Conservation (phyloP, 2,113 vertebrate species). For the Chrysemys picta region DNA sequence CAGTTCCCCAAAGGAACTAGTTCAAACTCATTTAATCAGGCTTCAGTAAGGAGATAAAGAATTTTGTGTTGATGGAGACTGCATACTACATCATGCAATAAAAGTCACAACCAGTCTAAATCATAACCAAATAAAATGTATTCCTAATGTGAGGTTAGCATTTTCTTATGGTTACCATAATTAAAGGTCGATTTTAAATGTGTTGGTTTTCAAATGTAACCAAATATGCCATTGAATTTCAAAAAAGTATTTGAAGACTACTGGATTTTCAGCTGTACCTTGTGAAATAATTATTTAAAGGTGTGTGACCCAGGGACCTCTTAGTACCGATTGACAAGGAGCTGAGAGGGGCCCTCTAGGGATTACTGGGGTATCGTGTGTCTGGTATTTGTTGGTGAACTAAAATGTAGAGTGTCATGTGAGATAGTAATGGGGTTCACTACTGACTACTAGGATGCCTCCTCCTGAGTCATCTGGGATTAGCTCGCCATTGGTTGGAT, state of each 20-base stretch:
- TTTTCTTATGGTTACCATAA: neutral
- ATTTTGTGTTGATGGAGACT: slow-evolving; percentile 37
- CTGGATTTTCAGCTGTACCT: neutral
- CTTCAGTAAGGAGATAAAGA: slow-evolving; percentile 26
- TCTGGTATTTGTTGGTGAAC: too few relatives aligned
- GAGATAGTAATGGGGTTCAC: too few relatives aligned
- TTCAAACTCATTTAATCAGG: slow-evolving; percentile 56
- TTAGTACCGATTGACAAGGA: too few relatives aligned
- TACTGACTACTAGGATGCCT: too few relatives aligned
- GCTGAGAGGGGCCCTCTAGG: too few relatives aligned
- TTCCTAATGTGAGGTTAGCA: slow-evolving; percentile 31
- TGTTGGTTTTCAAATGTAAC: slow-evolving; percentile 26
- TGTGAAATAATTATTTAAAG: slow-evolving; percentile 10
- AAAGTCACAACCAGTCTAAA: neutral
- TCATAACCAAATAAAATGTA: slow-evolving; percentile 19
- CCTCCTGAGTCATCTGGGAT: too few relatives aligned
- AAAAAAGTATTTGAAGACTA: neutral
- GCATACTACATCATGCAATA: slow-evolving; percentile 34
- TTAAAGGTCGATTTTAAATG: slow-evolving; percentile 18
- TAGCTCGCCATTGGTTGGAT: too few relatives aligned
- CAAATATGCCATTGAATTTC: neutral
- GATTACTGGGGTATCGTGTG: too few relatives aligned
- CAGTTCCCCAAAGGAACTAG: slow-evolving; percentile 39
- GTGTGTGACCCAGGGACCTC: neutral
- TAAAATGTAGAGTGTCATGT: too few relatives aligned